Base-by-base conservation (phyloP, 2,888 invertebrate genomes). In the Drosophila rubida region DNA sequence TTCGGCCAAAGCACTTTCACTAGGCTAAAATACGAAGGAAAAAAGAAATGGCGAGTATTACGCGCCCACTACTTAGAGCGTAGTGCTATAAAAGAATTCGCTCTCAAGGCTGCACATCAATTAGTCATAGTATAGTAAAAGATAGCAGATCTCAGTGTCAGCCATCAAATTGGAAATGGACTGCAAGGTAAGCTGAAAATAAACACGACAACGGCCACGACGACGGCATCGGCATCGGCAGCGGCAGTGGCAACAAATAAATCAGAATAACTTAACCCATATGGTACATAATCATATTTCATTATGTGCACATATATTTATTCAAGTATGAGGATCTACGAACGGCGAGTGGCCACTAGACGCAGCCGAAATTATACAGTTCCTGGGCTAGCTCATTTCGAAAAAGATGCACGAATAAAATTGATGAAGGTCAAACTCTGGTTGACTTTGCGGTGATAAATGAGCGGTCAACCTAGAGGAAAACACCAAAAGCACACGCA, bases 381-480 rank as follows among this genome's bases (percentile, higher is more conserved):
- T 58, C 35, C 62, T 32, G 49, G 32, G 55, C 37, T 49, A 51
- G 63, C 73, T 68, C 64, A 80, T 75, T 75, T 70, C 25, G 63
- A 13, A 72, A 72, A 73, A 69, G 78, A 69, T 69, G 80, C 80
- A 77, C 66, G 75, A 83, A 72, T 72, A 72, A 80, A 77, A 83
- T 80, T 80, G 80, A 80, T 80, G 83, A 83, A 80, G 80, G 80
- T 83, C 83, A 83, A 80, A 80, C 70, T 72, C 66, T 83, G 72
- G 80, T 83, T 83, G 80, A 80, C 80, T 83, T 83, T 80, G 83
- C 68, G 74, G 80, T 80, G 80, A 80, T 80, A 80, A 83, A 80
- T 83, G 83, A 77, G 83, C 80, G 80, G 83, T 83, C 80, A 83
- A 68, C 69, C 75, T 71, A 72, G 45, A 80, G 55, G 27, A 63